Percentiles rank a stretch among this genome's conserved stretches.
Evolutionary conservation across 2,797 vertebrate species (phyloP).

Genomic region (Austrolebias charrua): DNA sequence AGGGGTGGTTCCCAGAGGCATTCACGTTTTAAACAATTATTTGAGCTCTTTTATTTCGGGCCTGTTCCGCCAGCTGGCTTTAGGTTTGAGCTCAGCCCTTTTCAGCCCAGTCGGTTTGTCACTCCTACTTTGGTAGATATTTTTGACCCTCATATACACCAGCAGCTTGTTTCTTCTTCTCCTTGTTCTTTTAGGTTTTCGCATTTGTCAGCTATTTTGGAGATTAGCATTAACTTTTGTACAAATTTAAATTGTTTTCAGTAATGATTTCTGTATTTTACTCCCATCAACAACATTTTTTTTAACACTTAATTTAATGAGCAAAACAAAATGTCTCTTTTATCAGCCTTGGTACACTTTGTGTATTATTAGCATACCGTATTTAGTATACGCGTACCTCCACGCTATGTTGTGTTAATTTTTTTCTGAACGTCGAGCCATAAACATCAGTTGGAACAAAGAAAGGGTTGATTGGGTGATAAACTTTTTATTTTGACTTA

Average conservation of each 20-base stretch:
- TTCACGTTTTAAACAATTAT: slow-evolving; percentile 40
- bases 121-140: slow-evolving; percentile 1
- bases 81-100: slow-evolving; percentile 2
- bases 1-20: slow-evolving; percentile 37
- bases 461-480: too few species aligned
- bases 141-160: not conserved
- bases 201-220: not conserved
- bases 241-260: not conserved
- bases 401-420: too few species aligned
- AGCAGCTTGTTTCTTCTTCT: not conserved
- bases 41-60: slow-evolving; percentile 13
- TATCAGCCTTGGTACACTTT: too few species aligned
- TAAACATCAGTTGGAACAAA: too few species aligned
- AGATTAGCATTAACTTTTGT: not conserved
- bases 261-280: not conserved
- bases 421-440: too few species aligned
- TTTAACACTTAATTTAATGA: too few species aligned
- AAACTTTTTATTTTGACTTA: too few species aligned
- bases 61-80: slow-evolving; percentile 15
- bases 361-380: too few species aligned
- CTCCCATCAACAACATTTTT: not conserved
- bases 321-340: not conserved
- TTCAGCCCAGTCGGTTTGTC: not conserved
- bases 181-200: too few species aligned
- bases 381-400: too few species aligned